Percentiles rank a stretch among this genome's conserved stretches.
These are phyloP conservation scores for Myotis brandtii DNA, from an alignment of 2,113 vertebrate species.

Conservation along the genomic window DNA sequence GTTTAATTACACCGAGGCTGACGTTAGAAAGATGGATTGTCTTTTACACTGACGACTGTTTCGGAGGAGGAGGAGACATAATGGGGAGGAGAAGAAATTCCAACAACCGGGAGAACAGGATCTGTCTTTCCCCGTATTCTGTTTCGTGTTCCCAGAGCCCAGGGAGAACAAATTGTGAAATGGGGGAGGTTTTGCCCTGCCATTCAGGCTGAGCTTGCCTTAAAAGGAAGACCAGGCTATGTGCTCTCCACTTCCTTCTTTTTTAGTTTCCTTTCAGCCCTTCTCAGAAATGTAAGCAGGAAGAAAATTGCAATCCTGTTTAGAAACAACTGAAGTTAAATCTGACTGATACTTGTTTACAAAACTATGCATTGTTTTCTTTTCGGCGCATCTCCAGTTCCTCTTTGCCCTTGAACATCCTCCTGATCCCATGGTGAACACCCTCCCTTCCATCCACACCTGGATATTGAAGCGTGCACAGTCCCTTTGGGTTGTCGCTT, in stretches of 20 bases:
- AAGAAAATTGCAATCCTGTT: conserved; percentile 45
- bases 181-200: background rate
- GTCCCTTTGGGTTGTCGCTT: background rate
- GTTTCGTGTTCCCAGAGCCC: background rate
- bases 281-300: conserved; percentile 49
- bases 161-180: background rate
- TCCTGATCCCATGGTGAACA: background rate
- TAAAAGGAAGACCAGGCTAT: conserved; percentile 5
- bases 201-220: background rate
- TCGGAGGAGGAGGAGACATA: background rate
- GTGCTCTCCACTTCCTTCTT: background rate
- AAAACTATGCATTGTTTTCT: background rate
- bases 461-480: background rate
- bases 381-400: background rate
- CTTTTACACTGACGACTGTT: background rate
- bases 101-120: background rate
- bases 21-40: conserved; percentile 16
- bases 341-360: background rate
- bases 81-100: background rate
- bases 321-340: conserved; percentile 27
- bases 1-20: background rate
- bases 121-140: background rate
- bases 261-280: background rate
- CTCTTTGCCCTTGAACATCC: background rate
- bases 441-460: background rate